Percentiles rank a stretch among this genome's conserved stretches.
These are phyloP conservation scores for Lucilia cuprina DNA, from an alignment of 1,140 invertebrate species.

Conservation along the genomic window DNA sequence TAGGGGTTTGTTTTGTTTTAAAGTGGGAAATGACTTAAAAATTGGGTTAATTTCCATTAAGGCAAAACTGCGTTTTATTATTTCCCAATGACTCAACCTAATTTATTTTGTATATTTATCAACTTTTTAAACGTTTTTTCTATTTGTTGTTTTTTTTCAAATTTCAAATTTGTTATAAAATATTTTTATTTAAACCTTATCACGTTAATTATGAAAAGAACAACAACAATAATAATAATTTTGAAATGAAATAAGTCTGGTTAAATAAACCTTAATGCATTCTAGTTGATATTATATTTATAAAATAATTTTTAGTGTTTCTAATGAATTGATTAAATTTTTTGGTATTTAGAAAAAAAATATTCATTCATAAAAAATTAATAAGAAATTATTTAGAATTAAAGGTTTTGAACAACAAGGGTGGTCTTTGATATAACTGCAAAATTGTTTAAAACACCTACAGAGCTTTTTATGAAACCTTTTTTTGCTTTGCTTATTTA, in stretches of 20 bases:
- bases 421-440: background rate
- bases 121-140: background rate
- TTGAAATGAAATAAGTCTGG: background rate
- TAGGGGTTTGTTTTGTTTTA: background rate
- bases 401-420: background rate
- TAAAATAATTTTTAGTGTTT: background rate
- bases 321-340: background rate
- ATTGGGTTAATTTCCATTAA: background rate
- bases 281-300: background rate
- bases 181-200: too few species aligned
- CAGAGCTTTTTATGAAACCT: background rate
- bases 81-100: conserved; percentile 8
- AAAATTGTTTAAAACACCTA: background rate
- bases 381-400: background rate
- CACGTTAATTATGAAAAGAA: too few species aligned
- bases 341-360: background rate
- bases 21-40: conserved; percentile 20
- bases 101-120: background rate
- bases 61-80: background rate
- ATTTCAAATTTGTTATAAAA: background rate
- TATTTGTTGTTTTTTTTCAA: background rate
- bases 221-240: too few species aligned
- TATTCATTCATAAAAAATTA: background rate
- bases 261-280: background rate
- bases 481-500: background rate